Conservation (phyloP, 2,888 invertebrate genomes). For the Heliconius ismenius region DNA sequence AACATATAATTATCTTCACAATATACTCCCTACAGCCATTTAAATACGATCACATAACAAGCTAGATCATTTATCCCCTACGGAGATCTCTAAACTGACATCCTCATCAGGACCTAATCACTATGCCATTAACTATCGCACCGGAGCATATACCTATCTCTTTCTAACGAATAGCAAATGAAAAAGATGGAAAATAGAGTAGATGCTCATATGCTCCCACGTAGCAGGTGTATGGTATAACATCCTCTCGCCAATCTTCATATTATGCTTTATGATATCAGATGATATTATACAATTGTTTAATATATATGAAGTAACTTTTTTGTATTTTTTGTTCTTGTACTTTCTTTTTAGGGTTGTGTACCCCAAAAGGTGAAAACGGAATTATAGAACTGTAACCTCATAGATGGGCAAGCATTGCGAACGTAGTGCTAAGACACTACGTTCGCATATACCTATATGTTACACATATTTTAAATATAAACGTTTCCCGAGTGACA, state of each 20-base stretch:
- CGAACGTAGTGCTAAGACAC: too few species aligned
- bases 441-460: too few species aligned
- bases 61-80: conserved; percentile 42
- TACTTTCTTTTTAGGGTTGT: neutral
- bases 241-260: conserved; percentile 40
- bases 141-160: conserved; percentile 24
- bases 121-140: conserved; percentile 36
- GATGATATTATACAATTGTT: conserved; percentile 1
- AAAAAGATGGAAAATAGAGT: conserved; percentile 29
- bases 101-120: conserved; percentile 44
- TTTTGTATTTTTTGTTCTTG: neutral
- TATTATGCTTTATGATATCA: conserved; percentile 26
- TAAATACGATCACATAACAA: conserved; percentile 39
- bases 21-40: conserved; percentile 1
- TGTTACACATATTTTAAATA: too few species aligned
- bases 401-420: too few species aligned
- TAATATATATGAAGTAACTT: neutral
- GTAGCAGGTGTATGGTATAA: conserved; percentile 38
- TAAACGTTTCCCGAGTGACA: too few species aligned
- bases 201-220: conserved; percentile 43
- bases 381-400: neutral
- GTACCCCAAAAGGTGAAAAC: too few species aligned
- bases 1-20: neutral
- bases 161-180: conserved; percentile 14
- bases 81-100: conserved; percentile 45